These are phyloP conservation scores for Galagoides demidoff DNA, from an alignment of 2,797 vertebrate species.

Conservation along the genomic window DNA sequence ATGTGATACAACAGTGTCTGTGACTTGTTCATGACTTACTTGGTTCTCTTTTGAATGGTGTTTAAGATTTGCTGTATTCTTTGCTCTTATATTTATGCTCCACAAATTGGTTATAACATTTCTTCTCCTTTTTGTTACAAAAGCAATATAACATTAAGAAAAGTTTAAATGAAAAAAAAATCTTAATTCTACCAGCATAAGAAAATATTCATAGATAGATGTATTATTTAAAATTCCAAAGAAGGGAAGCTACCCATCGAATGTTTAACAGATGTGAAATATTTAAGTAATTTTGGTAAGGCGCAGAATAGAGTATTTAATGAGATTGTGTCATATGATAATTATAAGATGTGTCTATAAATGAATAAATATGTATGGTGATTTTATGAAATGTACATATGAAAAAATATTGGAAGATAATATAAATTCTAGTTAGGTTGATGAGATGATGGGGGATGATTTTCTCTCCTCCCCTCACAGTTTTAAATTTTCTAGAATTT, in stretches of 20 bases:
- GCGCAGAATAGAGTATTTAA: slow-evolving; percentile 1
- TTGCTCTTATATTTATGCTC: background rate
- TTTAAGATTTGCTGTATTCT: background rate
- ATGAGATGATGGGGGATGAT: background rate
- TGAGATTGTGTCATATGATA: background rate
- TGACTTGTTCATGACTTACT: background rate
- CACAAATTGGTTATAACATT: background rate
- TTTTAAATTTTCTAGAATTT: slow-evolving; percentile 42
- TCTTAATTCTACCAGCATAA: background rate
- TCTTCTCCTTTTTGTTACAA: slow-evolving; percentile 15
- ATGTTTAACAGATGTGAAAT: slow-evolving; percentile 25
- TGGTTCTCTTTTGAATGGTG: background rate
- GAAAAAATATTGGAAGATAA: slow-evolving; percentile 7
- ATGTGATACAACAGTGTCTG: background rate
- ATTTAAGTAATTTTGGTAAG: slow-evolving; percentile 46
- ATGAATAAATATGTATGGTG: background rate
- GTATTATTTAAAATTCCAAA: slow-evolving; percentile 35
- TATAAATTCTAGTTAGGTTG: background rate
- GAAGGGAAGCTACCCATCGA: background rate
- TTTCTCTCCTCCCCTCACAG: background rate
- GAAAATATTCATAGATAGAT: background rate
- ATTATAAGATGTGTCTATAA: background rate
- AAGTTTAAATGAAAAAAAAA: slow-evolving; percentile 24
- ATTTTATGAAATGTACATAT: slow-evolving; percentile 36
- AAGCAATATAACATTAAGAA: background rate